Percentiles rank a stretch among this genome's conserved stretches.
phyloP scores from a whole-genome alignment of 2,888 invertebrate species.

The Parnassius smintheus region DNA sequence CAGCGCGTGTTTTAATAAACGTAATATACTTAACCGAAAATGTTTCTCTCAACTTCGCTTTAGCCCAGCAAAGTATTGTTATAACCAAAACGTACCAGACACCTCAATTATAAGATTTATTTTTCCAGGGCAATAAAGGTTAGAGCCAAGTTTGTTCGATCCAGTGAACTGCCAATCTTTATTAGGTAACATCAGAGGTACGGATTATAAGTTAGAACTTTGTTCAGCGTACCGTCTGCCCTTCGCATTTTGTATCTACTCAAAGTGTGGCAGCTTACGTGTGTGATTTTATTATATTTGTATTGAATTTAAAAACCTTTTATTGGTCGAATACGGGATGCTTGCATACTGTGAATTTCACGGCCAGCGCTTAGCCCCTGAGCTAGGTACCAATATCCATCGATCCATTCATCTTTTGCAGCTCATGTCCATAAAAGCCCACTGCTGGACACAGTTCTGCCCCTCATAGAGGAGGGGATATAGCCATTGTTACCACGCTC shows the following conservation, averaged over 20 bases:
- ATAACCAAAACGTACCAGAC: conserved; percentile 8
- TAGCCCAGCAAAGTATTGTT: neutral
- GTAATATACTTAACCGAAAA: conserved; percentile 25
- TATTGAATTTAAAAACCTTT: conserved; percentile 40
- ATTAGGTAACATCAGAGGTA: conserved; percentile 61
- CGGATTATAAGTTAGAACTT: conserved; percentile 55
- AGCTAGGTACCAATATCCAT: too few species aligned
- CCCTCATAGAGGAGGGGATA: too few species aligned
- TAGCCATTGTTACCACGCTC: too few species aligned
- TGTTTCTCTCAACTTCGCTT: conserved; percentile 5
- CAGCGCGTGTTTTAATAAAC: conserved; percentile 24
- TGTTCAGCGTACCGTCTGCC: conserved; percentile 51
- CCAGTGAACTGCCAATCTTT: conserved; percentile 74
- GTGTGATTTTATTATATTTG: conserved; percentile 45
- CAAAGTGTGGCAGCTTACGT: conserved; percentile 35
- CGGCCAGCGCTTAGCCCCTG: too few species aligned
- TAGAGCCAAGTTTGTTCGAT: conserved; percentile 55
- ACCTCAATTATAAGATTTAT: conserved; percentile 19
- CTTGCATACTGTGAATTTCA: too few species aligned
- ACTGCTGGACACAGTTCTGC: too few species aligned
- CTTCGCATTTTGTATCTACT: conserved; percentile 60
- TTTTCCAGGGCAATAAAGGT: conserved; percentile 25
- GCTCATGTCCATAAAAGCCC: too few species aligned
- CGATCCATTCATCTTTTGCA: too few species aligned
- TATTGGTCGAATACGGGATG: conserved; percentile 23